Conservation (phyloP, 2,797 vertebrate genomes). For the Cynopterus sphinx region DNA sequence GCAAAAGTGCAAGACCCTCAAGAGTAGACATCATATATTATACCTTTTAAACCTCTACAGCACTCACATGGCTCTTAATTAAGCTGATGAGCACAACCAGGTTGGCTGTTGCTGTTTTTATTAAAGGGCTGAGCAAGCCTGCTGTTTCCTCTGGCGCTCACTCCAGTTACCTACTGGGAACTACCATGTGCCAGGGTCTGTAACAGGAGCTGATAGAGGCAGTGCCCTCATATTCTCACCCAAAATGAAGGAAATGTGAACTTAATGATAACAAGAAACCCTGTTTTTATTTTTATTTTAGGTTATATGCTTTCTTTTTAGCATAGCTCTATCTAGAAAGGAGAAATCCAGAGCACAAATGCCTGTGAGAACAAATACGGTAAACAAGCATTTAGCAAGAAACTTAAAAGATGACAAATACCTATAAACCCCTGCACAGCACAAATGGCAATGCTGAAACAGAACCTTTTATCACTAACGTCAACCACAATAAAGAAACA, state of each 20-base stretch:
- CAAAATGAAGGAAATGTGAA: neutral
- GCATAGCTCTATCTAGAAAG: neutral
- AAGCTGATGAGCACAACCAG: neutral
- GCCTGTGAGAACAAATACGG: neutral
- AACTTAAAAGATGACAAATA: neutral
- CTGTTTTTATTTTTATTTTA: neutral
- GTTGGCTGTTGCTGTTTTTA: neutral
- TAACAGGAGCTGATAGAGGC: neutral
- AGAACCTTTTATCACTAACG: neutral
- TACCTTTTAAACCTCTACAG: neutral
- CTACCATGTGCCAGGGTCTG: neutral
- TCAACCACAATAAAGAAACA: neutral
- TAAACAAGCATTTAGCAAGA: conserved; percentile 20
- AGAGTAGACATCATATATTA: neutral
- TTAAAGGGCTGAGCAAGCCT: neutral
- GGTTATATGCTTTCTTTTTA: neutral
- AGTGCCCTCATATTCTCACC: neutral
- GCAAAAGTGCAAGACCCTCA: neutral
- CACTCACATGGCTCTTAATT: neutral
- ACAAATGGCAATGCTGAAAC: neutral
- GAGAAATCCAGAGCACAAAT: conserved; percentile 19
- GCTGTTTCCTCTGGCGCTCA: neutral
- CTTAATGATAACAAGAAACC: neutral
- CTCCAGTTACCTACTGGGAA: neutral
- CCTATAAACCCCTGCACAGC: neutral